These are phyloP conservation scores for Acrocyrtus sp. DNA, from an alignment of 2,888 invertebrate genomes.

Conservation along the genomic window DNA sequence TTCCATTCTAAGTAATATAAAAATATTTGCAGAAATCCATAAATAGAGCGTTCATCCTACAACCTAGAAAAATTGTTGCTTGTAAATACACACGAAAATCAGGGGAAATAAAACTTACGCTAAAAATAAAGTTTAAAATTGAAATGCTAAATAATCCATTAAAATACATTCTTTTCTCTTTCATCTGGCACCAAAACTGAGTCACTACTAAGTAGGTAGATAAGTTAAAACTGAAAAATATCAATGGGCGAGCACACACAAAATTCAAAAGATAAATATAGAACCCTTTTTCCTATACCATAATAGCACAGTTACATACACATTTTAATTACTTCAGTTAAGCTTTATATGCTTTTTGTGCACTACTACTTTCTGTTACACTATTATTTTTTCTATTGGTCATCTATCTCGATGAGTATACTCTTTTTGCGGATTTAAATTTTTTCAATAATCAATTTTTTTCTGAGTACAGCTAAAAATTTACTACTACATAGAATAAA, in stretches of 20 bases:
- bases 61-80: neutral
- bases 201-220: neutral
- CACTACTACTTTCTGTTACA: too few species aligned
- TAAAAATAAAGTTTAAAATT: slow-evolving; percentile 10
- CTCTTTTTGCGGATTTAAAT: slow-evolving; percentile 24
- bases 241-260: slow-evolving; percentile 11
- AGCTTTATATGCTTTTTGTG: too few species aligned
- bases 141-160: neutral
- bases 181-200: neutral
- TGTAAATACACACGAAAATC: slow-evolving; percentile 18
- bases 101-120: slow-evolving; percentile 3
- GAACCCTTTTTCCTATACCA: neutral
- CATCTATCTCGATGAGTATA: slow-evolving; percentile 21
- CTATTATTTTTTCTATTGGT: neutral
- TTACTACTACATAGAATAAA: slow-evolving; percentile 13
- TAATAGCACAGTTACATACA: neutral
- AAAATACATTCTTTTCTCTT: neutral
- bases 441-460: slow-evolving; percentile 1
- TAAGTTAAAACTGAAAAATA: slow-evolving; percentile 4
- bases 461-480: neutral
- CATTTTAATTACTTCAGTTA: neutral
- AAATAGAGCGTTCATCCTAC: slow-evolving; percentile 10
- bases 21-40: slow-evolving; percentile 28
- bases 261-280: slow-evolving; percentile 5
- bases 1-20: slow-evolving; percentile 29